Base-by-base conservation (phyloP, 2,797 vertebrate species). In the Pantherophis vulpinus region DNA sequence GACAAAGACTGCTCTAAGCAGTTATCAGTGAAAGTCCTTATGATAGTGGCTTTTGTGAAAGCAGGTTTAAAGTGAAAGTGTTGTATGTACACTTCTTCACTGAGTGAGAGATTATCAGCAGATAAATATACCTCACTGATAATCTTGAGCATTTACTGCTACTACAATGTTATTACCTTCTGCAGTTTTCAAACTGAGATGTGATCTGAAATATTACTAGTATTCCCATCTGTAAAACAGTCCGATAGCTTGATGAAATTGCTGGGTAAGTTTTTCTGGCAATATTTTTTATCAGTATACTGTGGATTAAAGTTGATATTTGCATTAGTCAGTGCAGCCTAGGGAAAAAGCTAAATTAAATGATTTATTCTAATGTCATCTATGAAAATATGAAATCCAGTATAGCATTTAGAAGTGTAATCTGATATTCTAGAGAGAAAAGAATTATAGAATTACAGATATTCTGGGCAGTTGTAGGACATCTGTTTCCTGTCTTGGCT, bases 101-200 rank as follows among this genome's bases (percentile, higher is more conserved):
- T 79, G 91, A 89, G 66, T 59, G 87, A 92, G 54, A 89, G 25
- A 88, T 58, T 58, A 88, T 79, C 70, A 60, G 87, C 59, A 60
- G 66, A 60, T 70, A 83, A 89, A 42, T 60, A 88, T 56, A 83
- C 27, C 18, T 92, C 55, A 79, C 9, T 79, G 12, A 27, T 79
- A 29, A 88, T 51, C 14, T 87, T 66, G 2, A 25, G 20, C 61
- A 86, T 54, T 86, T 91, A 51, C 27, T 58, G 32, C 7, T 91
- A 51, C 27, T 59, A 3, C 32, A 79, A 23, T 51, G 12, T 47
- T 42, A 90, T 29, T 79, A 25, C 23, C 58, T 7, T 58, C 9
- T 56, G 32, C 63, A 37, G 37, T 70, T 56, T 79, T 79, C 70
- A 37, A 37, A 74, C 6, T 74, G 32, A 74, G 32, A 37, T 37